phyloP scores from a whole-genome alignment of 2,113 vertebrate genomes.

The Phocoena phocoena region DNA sequence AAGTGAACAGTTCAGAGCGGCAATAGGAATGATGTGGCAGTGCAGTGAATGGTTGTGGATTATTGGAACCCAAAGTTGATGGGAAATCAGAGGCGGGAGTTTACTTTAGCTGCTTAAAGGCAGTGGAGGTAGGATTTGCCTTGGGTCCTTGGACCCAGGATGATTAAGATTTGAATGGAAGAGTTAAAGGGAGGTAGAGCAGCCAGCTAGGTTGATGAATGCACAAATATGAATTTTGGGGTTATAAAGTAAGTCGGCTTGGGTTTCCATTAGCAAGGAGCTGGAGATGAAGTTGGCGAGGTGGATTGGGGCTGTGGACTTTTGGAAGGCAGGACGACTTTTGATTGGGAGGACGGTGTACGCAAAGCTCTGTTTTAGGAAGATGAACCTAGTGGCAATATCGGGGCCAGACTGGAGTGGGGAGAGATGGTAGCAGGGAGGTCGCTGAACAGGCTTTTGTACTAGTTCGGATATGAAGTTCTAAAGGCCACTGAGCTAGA shows the following conservation, averaged over 20 bases:
- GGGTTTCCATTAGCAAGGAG: neutral
- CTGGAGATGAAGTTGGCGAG: neutral
- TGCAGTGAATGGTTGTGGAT: neutral
- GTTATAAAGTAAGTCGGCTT: neutral
- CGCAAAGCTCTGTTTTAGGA: neutral
- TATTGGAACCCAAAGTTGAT: neutral
- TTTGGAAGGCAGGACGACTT: neutral
- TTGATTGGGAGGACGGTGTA: neutral
- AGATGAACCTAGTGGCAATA: neutral
- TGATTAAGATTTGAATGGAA: neutral
- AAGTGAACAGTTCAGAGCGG: neutral
- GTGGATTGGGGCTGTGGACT: too few species aligned
- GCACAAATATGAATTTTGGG: neutral
- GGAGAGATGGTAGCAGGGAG: neutral
- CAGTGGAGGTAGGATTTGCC: neutral
- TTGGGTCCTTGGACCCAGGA: neutral
- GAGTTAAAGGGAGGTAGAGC: neutral
- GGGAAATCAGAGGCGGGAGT: neutral
- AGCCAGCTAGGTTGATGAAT: neutral
- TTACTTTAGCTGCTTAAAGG: neutral
- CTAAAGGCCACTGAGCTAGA: neutral
- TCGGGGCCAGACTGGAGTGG: neutral
- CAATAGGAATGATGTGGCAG: neutral
- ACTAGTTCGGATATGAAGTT: neutral
- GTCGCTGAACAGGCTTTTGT: neutral